Conservation (phyloP, 2,888 invertebrate genomes). For the Troglohyphantes excavatus region DNA sequence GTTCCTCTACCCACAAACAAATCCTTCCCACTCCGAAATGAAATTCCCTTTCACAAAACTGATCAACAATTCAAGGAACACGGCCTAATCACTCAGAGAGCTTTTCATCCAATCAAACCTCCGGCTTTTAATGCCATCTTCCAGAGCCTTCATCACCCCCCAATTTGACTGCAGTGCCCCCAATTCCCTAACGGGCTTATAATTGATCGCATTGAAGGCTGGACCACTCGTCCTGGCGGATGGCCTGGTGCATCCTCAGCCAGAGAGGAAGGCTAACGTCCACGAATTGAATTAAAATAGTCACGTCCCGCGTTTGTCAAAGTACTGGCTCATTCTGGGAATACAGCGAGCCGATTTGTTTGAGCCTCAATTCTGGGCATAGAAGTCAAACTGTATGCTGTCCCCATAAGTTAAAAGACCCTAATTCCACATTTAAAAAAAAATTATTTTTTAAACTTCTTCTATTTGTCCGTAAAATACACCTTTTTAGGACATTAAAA, state of each 20-base stretch:
- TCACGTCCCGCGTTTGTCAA: too few relatives aligned
- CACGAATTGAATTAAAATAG: background rate
- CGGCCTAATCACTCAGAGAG: conserved; percentile 1
- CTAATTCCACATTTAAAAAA: too few relatives aligned
- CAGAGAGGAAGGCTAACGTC: too few relatives aligned
- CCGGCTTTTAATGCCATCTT: background rate
- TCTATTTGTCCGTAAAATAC: too few relatives aligned
- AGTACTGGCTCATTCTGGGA: too few relatives aligned
- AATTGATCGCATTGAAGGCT: background rate
- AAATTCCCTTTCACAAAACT: conserved; percentile 3
- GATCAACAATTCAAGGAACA: background rate
- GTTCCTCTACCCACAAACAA: background rate
- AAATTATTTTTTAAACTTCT: too few relatives aligned
- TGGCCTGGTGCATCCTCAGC: background rate
- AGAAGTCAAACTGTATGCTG: too few relatives aligned
- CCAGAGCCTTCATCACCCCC: background rate
- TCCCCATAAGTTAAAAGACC: too few relatives aligned
- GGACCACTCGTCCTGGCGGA: background rate
- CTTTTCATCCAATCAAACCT: conserved; percentile 9
- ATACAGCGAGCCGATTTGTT: too few relatives aligned
- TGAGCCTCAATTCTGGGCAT: too few relatives aligned
- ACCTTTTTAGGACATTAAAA: too few relatives aligned
- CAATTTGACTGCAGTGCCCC: background rate
- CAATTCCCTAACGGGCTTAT: conserved; percentile 4
- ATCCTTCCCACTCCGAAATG: background rate